Evolutionary conservation across 1,140 invertebrate species (phyloP).

Genomic region (Drosophila asahinai): DNA sequence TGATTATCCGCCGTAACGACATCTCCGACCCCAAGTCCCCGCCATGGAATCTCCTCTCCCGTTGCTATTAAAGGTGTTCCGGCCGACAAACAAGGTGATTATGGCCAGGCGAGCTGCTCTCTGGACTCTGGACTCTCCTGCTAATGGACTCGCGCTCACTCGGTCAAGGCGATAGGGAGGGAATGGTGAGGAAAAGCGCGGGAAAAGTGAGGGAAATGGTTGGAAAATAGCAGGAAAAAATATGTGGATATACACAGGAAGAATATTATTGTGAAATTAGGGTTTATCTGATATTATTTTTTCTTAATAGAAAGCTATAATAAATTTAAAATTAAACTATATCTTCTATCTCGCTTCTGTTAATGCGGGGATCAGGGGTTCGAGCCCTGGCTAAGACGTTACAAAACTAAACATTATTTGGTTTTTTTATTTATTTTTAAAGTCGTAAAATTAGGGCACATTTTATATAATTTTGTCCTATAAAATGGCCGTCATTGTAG

Average conservation of each 20-base stretch:
- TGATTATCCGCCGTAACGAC: slow-evolving; percentile 76
- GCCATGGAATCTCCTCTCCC: neutral
- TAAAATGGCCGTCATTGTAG: neutral
- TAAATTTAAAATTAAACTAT: neutral
- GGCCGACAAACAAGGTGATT: slow-evolving; percentile 77
- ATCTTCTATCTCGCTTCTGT: neutral
- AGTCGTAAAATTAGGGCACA: too few species aligned
- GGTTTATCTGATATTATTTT: neutral
- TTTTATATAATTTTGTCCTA: neutral
- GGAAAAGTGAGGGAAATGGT: slow-evolving; percentile 7
- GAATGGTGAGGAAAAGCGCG: slow-evolving; percentile 4
- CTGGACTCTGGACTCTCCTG: slow-evolving; percentile 49
- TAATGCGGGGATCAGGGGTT: too few species aligned
- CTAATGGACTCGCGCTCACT: slow-evolving; percentile 64
- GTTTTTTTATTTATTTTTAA: too few species aligned
- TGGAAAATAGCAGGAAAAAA: neutral
- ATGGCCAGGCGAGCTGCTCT: slow-evolving; percentile 66
- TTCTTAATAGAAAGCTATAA: neutral
- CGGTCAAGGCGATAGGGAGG: slow-evolving; percentile 30
- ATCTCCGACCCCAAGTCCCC: slow-evolving; percentile 5
- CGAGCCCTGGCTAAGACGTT: too few species aligned
- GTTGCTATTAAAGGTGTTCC: slow-evolving; percentile 70
- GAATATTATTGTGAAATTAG: too few species aligned
- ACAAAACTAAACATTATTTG: too few species aligned
- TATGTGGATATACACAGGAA: neutral